Conservation (phyloP, 2,113 vertebrate species). For the Hiodon alosoides region DNA sequence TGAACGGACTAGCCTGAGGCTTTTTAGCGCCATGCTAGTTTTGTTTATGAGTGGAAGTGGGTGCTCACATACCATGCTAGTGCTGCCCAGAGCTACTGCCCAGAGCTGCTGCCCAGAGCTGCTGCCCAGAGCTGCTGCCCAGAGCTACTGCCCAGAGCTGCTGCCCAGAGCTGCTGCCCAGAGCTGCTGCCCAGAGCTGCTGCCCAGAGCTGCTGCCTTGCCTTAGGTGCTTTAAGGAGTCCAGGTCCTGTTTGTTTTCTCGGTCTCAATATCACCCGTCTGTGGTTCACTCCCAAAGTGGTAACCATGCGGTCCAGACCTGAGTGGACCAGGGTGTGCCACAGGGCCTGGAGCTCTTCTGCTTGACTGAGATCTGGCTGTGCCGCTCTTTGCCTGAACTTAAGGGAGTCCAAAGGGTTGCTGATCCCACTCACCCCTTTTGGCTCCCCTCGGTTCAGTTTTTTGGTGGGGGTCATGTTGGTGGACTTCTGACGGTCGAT, state of each 20-base stretch:
- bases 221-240: not conserved
- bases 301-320: too few species aligned
- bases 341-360: not conserved
- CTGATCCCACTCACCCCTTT: constrained; percentile 33
- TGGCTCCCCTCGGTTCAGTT: constrained; percentile 39
- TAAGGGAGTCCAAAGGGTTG: constrained; percentile 46
- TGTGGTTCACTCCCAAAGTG: too few species aligned
- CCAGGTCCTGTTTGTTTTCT: not conserved
- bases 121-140: not conserved
- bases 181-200: not conserved
- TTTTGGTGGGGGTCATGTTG: constrained; percentile 32
- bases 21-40: not conserved
- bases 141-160: not conserved
- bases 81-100: not conserved
- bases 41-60: not conserved
- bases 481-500: constrained; percentile 19
- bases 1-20: too few species aligned
- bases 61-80: not conserved
- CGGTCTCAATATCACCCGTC: too few species aligned
- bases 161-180: not conserved
- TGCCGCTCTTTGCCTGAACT: constrained; percentile 10
- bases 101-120: not conserved
- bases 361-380: not conserved
- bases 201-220: not conserved
- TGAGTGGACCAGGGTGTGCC: not conserved